phyloP scores from a whole-genome alignment of 1,140 invertebrate genomes.

The Leptopilina clavipes region DNA sequence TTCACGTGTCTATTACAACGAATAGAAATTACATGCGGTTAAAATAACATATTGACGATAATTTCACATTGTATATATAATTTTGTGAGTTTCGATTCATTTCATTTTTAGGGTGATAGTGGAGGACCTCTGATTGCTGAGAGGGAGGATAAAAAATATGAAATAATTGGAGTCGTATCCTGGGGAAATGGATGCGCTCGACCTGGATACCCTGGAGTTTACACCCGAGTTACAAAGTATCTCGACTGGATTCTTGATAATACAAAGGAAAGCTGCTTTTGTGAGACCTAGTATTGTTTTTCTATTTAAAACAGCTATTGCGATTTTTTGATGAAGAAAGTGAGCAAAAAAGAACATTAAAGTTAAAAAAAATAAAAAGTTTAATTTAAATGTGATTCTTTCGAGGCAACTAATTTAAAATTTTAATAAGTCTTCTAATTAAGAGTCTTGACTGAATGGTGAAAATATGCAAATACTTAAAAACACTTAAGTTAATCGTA shows the following conservation, averaged over 20 bases:
- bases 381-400: not conserved
- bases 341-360: not conserved
- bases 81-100: not conserved
- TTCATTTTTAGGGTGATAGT: constrained; percentile 85
- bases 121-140: constrained; percentile 89
- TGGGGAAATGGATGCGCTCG: constrained; percentile 75
- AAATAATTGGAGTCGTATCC: constrained; percentile 81
- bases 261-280: constrained; percentile 79
- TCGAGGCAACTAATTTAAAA: not conserved
- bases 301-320: not conserved
- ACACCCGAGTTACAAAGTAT: constrained; percentile 82
- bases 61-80: no score
- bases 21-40: no score
- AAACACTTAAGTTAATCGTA: no score
- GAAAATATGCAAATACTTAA: not conserved
- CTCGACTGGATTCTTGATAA: constrained; percentile 80
- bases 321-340: not conserved
- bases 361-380: not conserved
- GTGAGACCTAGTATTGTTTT: constrained; percentile 57
- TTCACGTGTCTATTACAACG: not conserved
- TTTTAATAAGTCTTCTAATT: not conserved
- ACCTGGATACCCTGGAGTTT: constrained; percentile 81
- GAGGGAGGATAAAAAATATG: constrained; percentile 83
- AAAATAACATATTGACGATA: no score
- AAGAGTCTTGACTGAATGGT: not conserved